phyloP scores from a whole-genome alignment of 2,113 vertebrate species.

The Austrofundulus limnaeus region DNA sequence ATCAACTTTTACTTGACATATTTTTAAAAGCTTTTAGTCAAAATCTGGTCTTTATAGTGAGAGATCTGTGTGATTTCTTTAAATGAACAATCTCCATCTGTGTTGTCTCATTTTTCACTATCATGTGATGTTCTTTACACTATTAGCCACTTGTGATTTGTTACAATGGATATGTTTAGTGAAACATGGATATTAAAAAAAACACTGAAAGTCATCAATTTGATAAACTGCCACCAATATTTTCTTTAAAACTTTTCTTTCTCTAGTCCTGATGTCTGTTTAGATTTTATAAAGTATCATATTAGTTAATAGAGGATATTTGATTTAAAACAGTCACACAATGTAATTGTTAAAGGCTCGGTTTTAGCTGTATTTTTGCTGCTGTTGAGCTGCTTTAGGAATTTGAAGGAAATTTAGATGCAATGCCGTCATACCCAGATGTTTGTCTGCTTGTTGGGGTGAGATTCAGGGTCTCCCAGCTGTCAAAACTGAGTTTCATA shows the following conservation, averaged over 20 bases:
- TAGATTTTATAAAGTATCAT: background rate
- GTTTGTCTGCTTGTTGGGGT: constrained; percentile 1
- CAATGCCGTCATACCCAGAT: constrained; percentile 5
- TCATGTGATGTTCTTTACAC: background rate
- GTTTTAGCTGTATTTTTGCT: background rate
- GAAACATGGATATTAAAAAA: background rate
- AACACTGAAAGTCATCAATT: background rate
- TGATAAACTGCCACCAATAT: background rate
- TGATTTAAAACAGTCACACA: background rate
- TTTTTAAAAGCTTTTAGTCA: constrained; percentile 16
- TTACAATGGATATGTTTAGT: background rate
- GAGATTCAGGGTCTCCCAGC: constrained; percentile 27
- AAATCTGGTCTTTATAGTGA: background rate
- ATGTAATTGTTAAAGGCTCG: background rate
- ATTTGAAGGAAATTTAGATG: background rate
- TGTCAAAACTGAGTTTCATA: constrained; percentile 14
- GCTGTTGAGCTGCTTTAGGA: background rate
- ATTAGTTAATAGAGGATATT: background rate
- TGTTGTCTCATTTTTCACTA: background rate
- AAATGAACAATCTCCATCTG: background rate
- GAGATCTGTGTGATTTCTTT: background rate
- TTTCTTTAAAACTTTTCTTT: background rate
- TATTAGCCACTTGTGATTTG: constrained; percentile 7
- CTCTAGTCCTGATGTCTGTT: background rate
- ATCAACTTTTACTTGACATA: constrained; percentile 16